phyloP scores from a whole-genome alignment of 1,140 invertebrate species.

The Camponotus vicinus region DNA sequence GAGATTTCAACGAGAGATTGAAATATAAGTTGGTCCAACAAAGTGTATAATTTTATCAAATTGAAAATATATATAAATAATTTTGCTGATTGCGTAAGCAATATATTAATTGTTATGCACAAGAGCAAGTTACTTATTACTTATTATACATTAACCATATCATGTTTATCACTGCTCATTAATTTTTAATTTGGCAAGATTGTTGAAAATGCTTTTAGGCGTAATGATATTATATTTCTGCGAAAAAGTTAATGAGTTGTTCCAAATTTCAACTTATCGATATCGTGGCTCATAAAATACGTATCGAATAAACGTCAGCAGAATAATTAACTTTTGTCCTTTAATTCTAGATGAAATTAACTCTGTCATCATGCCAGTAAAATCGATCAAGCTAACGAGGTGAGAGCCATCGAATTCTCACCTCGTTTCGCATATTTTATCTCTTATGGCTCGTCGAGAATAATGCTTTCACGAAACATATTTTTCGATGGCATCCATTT shows the following conservation, averaged over 20 bases:
- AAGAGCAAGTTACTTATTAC: background rate
- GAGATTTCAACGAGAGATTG: background rate
- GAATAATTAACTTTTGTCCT: constrained; percentile 45
- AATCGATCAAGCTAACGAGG: constrained; percentile 20
- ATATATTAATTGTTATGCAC: background rate
- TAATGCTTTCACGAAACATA: background rate
- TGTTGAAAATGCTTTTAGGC: background rate
- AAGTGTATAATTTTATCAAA: background rate
- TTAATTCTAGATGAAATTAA: constrained; percentile 37
- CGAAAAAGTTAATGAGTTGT: background rate
- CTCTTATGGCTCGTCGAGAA: background rate
- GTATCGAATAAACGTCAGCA: constrained; percentile 18
- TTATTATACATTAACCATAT: too few species aligned
- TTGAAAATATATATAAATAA: constrained; percentile 14
- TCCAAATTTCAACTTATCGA: constrained; percentile 24
- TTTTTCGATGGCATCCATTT: background rate
- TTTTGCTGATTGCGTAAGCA: background rate
- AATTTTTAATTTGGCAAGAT: constrained; percentile 20
- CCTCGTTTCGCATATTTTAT: constrained; percentile 22
- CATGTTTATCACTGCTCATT: background rate
- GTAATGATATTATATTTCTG: background rate
- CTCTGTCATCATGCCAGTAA: background rate
- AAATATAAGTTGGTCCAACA: background rate
- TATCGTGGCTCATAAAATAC: background rate
- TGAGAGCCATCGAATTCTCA: constrained; percentile 13